Evolutionary conservation across 1,140 invertebrate species (phyloP), one percentile per base, ranked within the genome.

Genomic region (Trachymyrmex cornetzi): DNA sequence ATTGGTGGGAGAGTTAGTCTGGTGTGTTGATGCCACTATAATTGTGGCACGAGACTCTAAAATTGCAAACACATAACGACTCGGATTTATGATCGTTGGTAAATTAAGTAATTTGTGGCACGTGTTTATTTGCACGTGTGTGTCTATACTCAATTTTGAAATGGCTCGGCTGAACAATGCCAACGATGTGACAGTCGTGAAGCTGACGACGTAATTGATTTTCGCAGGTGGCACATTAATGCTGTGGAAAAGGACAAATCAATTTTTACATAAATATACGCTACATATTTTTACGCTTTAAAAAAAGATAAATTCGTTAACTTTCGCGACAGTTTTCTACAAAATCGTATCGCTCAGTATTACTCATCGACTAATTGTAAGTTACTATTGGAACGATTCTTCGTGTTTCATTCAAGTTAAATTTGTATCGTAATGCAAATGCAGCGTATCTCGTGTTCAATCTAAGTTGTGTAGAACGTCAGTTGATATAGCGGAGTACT

Each of bases 71-170:
- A 34, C 34, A 81, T 57, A 81, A 81, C 59, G 12, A 57, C 3
- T 38, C 34, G 53, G 22, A 34, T 72, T 81, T 72, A 38, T 53
- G 38, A 16, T 19, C 7, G 61, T 53, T n/a, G 9, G 6, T 81
- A 81, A 81, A 72, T 81, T 81, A 81, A 81, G 50, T 81, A 81
- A 81, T 81, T 81, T 81, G 66, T 12, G 64, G 66, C 22, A 69
- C 7, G 66, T 48, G 66, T 69, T 12, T 24, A 19, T 14, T 38
- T 22, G 12, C n/a, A 2, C 38, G 19, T 27, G 66, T 22, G 5
- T 11, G 66, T n/a, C n/a, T n/a, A n/a, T 81, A 81, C 69, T 30
- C 30, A 81, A 72, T 59, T 59, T 57, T 57, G 19, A 80, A 53
- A 66, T 44, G 14, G 61, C 30, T 34, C 61, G 27, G 14, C 5